Percentiles rank a stretch among this genome's conserved stretches.
phyloP scores from a whole-genome alignment of 1,140 invertebrate species.

The Chironomus striatipennis region DNA sequence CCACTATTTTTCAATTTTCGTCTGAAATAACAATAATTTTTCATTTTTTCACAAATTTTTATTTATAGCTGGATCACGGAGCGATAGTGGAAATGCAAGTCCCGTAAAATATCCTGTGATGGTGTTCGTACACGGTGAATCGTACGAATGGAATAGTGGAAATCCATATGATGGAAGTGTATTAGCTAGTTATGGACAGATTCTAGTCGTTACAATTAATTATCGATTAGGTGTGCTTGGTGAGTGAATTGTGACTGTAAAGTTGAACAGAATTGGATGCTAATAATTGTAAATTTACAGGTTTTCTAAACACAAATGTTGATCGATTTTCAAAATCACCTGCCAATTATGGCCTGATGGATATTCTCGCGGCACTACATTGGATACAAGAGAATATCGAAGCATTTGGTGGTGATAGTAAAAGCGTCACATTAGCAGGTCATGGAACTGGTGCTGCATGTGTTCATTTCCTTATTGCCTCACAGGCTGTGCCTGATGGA shows the following conservation, averaged over 20 bases:
- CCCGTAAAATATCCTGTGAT: slow-evolving; percentile 69
- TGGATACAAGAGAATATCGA: slow-evolving; percentile 90
- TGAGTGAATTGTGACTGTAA: slow-evolving; percentile 47
- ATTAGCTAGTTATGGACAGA: slow-evolving; percentile 80
- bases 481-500: slow-evolving; percentile 47
- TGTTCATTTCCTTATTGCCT: slow-evolving; percentile 91
- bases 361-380: slow-evolving; percentile 83
- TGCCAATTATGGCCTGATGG: slow-evolving; percentile 89
- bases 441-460: slow-evolving; percentile 91
- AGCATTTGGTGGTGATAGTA: slow-evolving; percentile 80
- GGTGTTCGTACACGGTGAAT: slow-evolving; percentile 93
- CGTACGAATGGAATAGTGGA: slow-evolving; percentile 92
- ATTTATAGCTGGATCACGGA: slow-evolving; percentile 24
- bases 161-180: slow-evolving; percentile 93
- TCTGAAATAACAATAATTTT: not conserved
- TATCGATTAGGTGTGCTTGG: slow-evolving; percentile 93
- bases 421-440: slow-evolving; percentile 82
- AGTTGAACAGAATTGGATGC: too few relatives aligned
- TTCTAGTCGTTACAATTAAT: slow-evolving; percentile 95
- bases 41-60: not conserved
- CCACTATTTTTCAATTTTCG: too few relatives aligned
- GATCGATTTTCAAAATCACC: slow-evolving; percentile 59
- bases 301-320: slow-evolving; percentile 79
- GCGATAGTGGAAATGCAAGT: slow-evolving; percentile 29
- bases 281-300: slow-evolving; percentile 45